A percentile compares a stretch with the other conserved stretches of the same genome.
Conservation (phyloP, 2,888 invertebrate species). For the Megaustenia siamemsis region DNA sequence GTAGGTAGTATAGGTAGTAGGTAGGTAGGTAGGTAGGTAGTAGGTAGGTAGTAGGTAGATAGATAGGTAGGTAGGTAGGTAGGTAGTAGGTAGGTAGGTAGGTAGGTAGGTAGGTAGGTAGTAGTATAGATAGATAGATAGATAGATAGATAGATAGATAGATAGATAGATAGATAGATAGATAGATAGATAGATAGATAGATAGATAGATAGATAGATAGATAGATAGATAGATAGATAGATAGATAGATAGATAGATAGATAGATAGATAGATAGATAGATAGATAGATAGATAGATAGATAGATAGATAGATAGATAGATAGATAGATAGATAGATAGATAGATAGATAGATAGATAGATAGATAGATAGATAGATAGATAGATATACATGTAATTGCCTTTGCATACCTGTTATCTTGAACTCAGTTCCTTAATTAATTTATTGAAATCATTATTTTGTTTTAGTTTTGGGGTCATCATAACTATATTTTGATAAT, state of each 20-base stretch:
- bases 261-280: slow-evolving; percentile 22
- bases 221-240: slow-evolving; percentile 22
- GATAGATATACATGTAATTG: no score
- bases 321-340: slow-evolving; percentile 10
- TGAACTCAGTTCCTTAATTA: no score
- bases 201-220: slow-evolving; percentile 22
- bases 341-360: slow-evolving; percentile 5
- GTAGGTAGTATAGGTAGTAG: not conserved
- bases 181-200: slow-evolving; percentile 13
- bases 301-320: slow-evolving; percentile 22
- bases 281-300: slow-evolving; percentile 19
- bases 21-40: no score
- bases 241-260: slow-evolving; percentile 22
- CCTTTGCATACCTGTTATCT: no score
- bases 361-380: no score
- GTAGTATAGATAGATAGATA: not conserved
- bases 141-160: slow-evolving; percentile 22
- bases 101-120: no score
- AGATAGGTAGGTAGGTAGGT: no score
- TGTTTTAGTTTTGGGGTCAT: no score
- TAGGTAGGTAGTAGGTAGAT: no score
- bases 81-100: no score
- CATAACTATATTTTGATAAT: no score
- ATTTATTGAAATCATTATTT: no score
- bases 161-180: not conserved